Percentiles rank a stretch among this genome's conserved stretches.
phyloP scores from a whole-genome alignment of 2,888 invertebrate genomes.

The Aspidiotus rigidus region DNA sequence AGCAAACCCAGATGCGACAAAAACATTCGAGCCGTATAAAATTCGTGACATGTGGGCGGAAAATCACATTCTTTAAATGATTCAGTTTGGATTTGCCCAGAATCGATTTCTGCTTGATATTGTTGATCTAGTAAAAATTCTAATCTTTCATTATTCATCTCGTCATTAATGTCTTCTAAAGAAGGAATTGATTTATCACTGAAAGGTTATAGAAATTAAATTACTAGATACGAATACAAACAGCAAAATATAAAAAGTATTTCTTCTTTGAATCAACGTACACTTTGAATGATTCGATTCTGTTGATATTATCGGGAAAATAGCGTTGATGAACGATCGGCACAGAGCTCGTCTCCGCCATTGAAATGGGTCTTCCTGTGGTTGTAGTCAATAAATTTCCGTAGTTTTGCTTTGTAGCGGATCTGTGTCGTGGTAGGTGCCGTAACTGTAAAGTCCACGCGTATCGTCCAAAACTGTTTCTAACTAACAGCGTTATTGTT shows the following conservation, averaged over 20 bases:
- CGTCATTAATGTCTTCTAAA: constrained; percentile 65
- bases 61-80: constrained; percentile 58
- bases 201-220: constrained; percentile 30
- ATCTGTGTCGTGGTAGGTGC: constrained; percentile 75
- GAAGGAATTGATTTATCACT: constrained; percentile 86
- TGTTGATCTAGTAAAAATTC: constrained; percentile 42
- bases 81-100: constrained; percentile 26
- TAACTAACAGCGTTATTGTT: constrained; percentile 75
- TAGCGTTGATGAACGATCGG: constrained; percentile 50
- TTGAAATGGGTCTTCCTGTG: constrained; percentile 63
- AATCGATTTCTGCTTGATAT: constrained; percentile 41
- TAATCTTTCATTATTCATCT: constrained; percentile 47
- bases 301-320: constrained; percentile 70
- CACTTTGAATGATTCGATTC: constrained; percentile 71
- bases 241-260: neutral
- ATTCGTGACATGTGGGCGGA: constrained; percentile 76
- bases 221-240: neutral
- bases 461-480: constrained; percentile 88
- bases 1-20: constrained; percentile 92
- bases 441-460: constrained; percentile 87
- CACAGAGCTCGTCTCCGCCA: constrained; percentile 56
- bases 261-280: constrained; percentile 44
- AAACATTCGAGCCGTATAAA: constrained; percentile 89
- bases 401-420: constrained; percentile 45
- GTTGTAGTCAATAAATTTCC: constrained; percentile 44